Base-by-base conservation (phyloP, 2,113 vertebrate species). In the Nothobranchius kuhntae region DNA sequence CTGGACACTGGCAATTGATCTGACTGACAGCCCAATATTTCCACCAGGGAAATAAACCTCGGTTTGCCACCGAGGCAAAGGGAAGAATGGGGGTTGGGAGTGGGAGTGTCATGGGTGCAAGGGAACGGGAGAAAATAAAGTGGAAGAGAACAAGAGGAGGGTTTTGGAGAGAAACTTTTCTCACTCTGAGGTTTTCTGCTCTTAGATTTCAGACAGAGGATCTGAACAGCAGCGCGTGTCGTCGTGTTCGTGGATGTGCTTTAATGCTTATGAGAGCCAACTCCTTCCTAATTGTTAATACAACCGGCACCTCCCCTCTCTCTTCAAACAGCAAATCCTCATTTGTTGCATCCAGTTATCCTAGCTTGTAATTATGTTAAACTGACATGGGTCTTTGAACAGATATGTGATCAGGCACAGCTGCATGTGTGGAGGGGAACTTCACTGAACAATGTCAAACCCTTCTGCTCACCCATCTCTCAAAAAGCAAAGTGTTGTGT, bases 21-120 rank as follows among this genome's bases (percentile, higher is more conserved):
- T 93, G 89, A 90, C 85, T 93, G 93, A 93, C 92, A 92, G 92
- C 81, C 89, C 91, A 90, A 92, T 93, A 93, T 91, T 91, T 93
- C 87, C 91, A 92, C 90, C 81, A 84, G 92, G 92, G 92, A 93
- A 92, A 93, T 93, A 93, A 93, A 92, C 76, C 83, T 81, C 26
- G 74, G 68, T 87, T 85, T 78, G 75, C 70, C 75, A 76, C 87
- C 63, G 81, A 75, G 83, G 72, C 67, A 71, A 59, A 71, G 82
- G 77, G 67, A 56, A 46, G 74, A 58, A 61, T 13, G 66, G 48
- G 76, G 54, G 66, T 21, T 40, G 66, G 73, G 75, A 61, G 74
- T 75, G 74, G 52, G 72, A 65, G 69, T 36, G 46, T 45, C 58
- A 61, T 82, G 80, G 60, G 72, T 78, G 68, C 57, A 42, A 67